These are phyloP conservation scores for Lucinisca nassula DNA, from an alignment of 2,888 invertebrate genomes.

Conservation along the genomic window DNA sequence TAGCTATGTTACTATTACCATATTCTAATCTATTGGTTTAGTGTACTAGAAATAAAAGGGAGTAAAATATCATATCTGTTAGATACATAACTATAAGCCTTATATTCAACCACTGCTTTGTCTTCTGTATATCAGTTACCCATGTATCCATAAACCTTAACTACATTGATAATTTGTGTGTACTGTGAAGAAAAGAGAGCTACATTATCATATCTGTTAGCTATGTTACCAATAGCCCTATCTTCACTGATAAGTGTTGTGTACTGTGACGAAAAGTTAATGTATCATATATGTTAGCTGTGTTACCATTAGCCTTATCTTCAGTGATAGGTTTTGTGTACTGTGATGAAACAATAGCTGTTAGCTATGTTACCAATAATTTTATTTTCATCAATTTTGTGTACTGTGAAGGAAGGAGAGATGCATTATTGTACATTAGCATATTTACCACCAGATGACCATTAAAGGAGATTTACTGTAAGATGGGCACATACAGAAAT, in stretches of 20 bases:
- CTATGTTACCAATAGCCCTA: constrained; percentile 88
- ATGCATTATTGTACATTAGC: too few species aligned
- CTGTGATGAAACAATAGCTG: constrained; percentile 89
- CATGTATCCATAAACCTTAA: too few species aligned
- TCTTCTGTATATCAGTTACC: too few species aligned
- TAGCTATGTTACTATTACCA: too few species aligned
- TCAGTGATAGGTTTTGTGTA: constrained; percentile 99
- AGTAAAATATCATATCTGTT: constrained; percentile 85
- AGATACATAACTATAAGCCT: constrained; percentile 88
- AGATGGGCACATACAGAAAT: too few species aligned
- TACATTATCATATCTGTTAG: constrained; percentile 85
- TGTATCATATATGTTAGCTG: constrained; percentile 87
- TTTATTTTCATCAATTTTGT: constrained; percentile 97
- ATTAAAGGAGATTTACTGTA: too few species aligned
- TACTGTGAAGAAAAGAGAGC: constrained; percentile 81
- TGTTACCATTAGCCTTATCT: constrained; percentile 89
- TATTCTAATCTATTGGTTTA: too few species aligned
- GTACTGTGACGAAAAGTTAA: constrained; percentile 94
- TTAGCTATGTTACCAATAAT: constrained; percentile 88
- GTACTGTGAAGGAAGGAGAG: too few species aligned
- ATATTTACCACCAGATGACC: too few species aligned
- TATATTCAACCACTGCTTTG: constrained; percentile 97
- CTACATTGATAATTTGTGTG: too few species aligned
- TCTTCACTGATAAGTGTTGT: constrained; percentile 98
- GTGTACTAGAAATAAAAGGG: too few species aligned